A percentile compares a stretch with the other conserved stretches of the same genome.
phyloP scores from a whole-genome alignment of 2,113 vertebrate species.

The Clinocottus analis region DNA sequence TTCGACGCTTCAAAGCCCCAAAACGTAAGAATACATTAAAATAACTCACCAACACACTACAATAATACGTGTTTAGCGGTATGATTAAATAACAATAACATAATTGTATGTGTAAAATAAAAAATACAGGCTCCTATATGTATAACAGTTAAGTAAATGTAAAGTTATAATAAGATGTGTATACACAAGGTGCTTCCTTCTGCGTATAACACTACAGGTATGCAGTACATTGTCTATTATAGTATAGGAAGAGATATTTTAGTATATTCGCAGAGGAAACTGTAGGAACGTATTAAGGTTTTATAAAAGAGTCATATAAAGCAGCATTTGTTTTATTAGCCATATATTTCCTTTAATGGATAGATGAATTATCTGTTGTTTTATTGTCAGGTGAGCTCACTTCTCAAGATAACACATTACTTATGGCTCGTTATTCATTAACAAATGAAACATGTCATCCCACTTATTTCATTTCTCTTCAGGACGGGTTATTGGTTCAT shows the following conservation, averaged over 20 bases:
- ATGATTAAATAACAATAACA: too few relatives aligned
- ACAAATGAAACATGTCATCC: not conserved
- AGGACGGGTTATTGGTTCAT: not conserved
- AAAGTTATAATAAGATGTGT: too few relatives aligned
- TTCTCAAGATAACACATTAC: not conserved
- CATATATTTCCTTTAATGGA: not conserved
- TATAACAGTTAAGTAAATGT: too few relatives aligned
- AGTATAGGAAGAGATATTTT: not conserved
- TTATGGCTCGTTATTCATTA: not conserved
- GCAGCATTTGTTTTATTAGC: not conserved
- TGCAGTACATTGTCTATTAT: not conserved
- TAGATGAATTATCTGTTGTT: not conserved
- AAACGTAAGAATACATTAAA: not conserved
- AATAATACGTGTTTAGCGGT: too few relatives aligned
- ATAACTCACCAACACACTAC: too few relatives aligned
- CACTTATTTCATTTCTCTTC: not conserved
- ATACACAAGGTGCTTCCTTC: too few relatives aligned
- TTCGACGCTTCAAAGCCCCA: too few relatives aligned
- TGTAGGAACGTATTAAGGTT: not conserved
- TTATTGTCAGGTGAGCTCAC: not conserved
- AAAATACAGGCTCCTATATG: too few relatives aligned
- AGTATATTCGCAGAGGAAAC: not conserved
- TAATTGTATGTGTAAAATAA: too few relatives aligned
- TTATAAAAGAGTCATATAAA: not conserved
- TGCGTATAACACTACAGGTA: not conserved